Evolutionary conservation across 2,113 vertebrate species (phyloP), one percentile per base, ranked within the genome.

Genomic region (Pyxicephalus adspersus): DNA sequence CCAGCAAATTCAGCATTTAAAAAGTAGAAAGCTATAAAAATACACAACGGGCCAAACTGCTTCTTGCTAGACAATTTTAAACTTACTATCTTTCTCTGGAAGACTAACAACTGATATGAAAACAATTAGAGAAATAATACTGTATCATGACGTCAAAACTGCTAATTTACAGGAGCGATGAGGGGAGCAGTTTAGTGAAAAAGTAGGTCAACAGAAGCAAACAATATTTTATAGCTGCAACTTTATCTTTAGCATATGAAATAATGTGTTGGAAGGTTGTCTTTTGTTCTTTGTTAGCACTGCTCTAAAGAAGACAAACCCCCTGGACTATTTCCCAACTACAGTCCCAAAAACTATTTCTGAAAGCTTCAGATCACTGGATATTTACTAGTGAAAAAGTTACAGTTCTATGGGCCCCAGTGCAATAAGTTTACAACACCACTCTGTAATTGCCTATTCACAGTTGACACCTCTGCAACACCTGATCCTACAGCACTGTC

Each of bases 1-100:
- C 89, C 86, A 63, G 63, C 65, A 91, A 83, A 70, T 84, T 86
- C 89, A 90, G 85, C 85, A 86, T 72, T 28, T 84, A 90, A 84
- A 84, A 83, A 72, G 64, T 45, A 82, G 84, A 76, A 86, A 15
- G 77, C 67, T 71, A 76, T 34, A 0, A 61, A 45, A 85, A 86
- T 28, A 2, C n/a, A 38, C 45, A 71, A 76, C 85, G 75, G 8
- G 85, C 84, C 87, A 92, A 89, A 89, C 84, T 85, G 81, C 82
- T 72, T 82, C 83, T 83, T 84, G 28, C 57, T 38, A 68, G 50
- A 68, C 77, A 90, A 84, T 64, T 84, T 83, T 81, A 86, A 82
- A 63, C 84, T 89, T 77, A 85, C 31, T 76, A 18, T 5, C 78
- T 70, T 87, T 84, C 81, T 77, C 66, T 70, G 67, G 83, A 83